Percentiles rank a stretch among this genome's conserved stretches.
phyloP scores from a whole-genome alignment of 2,797 vertebrate genomes.

The Urocyon cinereoargenteus region DNA sequence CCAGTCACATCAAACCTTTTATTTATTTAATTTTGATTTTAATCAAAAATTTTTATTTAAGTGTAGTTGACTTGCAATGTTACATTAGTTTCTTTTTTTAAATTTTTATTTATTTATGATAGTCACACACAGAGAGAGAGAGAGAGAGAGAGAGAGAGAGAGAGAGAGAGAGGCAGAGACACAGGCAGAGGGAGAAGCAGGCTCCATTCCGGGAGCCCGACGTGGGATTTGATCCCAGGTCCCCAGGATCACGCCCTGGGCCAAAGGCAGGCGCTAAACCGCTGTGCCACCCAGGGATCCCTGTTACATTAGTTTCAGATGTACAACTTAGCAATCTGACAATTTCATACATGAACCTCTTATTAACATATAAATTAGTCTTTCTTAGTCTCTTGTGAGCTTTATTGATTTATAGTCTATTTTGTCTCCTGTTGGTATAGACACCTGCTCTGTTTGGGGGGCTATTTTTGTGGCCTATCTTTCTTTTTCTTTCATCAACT shows the following conservation, averaged over 20 bases:
- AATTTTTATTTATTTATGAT: too few species aligned
- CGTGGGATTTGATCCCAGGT: too few species aligned
- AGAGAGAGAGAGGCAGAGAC: too few species aligned
- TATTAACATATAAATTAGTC: background rate
- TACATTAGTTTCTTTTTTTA: background rate
- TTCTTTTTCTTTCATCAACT: background rate
- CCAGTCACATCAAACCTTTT: background rate
- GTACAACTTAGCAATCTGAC: background rate
- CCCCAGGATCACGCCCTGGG: too few species aligned
- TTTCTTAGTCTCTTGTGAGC: background rate
- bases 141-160: too few species aligned
- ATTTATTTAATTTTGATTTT: background rate
- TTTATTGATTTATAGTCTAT: background rate
- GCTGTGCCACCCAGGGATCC: too few species aligned
- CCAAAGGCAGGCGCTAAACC: too few species aligned
- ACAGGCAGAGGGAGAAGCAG: too few species aligned
- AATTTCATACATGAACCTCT: background rate
- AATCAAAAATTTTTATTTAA: background rate
- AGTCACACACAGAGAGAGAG: too few species aligned
- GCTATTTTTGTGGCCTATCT: background rate
- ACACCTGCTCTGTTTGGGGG: too few species aligned
- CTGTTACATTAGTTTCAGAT: background rate
- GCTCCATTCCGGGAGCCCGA: too few species aligned
- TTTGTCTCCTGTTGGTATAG: background rate
- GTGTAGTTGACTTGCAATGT: background rate